Evolutionary conservation across 2,888 invertebrate genomes (phyloP).

Genomic region (Baronia brevicornis): DNA sequence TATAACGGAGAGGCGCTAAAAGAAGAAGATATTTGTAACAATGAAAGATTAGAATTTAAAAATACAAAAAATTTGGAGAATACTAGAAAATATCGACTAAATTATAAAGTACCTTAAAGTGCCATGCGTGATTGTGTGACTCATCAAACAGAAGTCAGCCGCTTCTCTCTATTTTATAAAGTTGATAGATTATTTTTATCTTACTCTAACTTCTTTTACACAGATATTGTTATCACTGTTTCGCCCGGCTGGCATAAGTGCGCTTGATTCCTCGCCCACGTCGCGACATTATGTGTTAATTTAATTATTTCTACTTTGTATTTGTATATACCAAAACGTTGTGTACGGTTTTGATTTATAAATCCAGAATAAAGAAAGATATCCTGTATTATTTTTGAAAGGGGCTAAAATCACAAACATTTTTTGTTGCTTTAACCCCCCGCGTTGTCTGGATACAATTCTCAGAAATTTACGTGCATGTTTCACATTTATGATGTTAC

Average conservation of each 20-base stretch:
- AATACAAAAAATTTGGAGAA: too few species aligned
- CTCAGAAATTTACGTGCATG: constrained; percentile 10
- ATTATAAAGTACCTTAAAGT: constrained; percentile 25
- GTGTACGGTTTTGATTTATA: constrained; percentile 24
- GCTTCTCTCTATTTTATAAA: constrained; percentile 37
- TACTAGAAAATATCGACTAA: constrained; percentile 24
- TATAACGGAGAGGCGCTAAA: too few species aligned
- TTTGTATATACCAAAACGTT: constrained; percentile 24
- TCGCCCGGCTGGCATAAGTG: constrained; percentile 34
- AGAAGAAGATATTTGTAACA: too few species aligned
- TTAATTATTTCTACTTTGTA: constrained; percentile 47
- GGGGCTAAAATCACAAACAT: neutral
- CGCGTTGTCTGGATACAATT: neutral
- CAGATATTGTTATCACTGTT: constrained; percentile 43
- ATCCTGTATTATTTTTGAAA: constrained; percentile 9
- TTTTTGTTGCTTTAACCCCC: constrained; percentile 1
- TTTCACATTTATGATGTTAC: constrained; percentile 6
- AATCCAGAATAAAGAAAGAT: constrained; percentile 16
- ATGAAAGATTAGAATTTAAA: too few species aligned
- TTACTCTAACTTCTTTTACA: constrained; percentile 38
- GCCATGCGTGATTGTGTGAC: constrained; percentile 36
- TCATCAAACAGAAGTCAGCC: constrained; percentile 52
- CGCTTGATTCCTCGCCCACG: constrained; percentile 42
- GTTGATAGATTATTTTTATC: constrained; percentile 45
- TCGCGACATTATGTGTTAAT: constrained; percentile 56